Base-by-base conservation (phyloP, 2,113 vertebrate species). In the Bostrychus sinensis region DNA sequence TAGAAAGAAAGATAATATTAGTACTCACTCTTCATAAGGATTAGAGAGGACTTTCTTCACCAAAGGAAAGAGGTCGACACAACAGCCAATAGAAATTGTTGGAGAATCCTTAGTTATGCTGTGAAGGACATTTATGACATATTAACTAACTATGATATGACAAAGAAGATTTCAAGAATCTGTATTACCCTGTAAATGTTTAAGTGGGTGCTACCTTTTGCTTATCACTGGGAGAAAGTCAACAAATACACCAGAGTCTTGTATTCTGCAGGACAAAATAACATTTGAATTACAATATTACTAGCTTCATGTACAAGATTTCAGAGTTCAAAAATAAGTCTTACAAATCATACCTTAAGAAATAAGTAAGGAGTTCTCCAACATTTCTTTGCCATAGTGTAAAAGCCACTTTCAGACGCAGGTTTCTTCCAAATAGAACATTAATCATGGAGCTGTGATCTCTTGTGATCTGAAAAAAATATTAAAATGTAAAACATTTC, bases 161-260 rank as follows among this genome's bases (percentile, higher is more conserved):
- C 30, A 32, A 32, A 7, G 3, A n/a, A n/a, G n/a, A n/a, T n/a
- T 25, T 25, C 42, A 19, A 22, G 23, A 14, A 22, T 8, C 13
- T 8, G 25, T 5, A 28, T 12, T 34, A 13, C 16, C 28, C 17
- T 22, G 30, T 17, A 62, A 17, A 4, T 53, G 48, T 36, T 20
- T 14, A 23, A 3, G 16, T 23, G 5, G 51, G 4, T 26, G 59
- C 70, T 91, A 97, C 95, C 95, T 94, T 91, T 93, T 95, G 32
- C 92, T 96, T 77, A 98, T 93, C 20, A 96, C 87, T 55, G 96
- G 96, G 66, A 98, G 94, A 81, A 94, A 96, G 83, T 98, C 96
- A 66, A 95, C 95, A 65, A 96, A 89, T 72, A 96, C 94, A 82
- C 94, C 93, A 57, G 89, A 92, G 83, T 98, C 96, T 82, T 95